Conservation (phyloP, 2,113 vertebrate species). For the Lates calcarifer region DNA sequence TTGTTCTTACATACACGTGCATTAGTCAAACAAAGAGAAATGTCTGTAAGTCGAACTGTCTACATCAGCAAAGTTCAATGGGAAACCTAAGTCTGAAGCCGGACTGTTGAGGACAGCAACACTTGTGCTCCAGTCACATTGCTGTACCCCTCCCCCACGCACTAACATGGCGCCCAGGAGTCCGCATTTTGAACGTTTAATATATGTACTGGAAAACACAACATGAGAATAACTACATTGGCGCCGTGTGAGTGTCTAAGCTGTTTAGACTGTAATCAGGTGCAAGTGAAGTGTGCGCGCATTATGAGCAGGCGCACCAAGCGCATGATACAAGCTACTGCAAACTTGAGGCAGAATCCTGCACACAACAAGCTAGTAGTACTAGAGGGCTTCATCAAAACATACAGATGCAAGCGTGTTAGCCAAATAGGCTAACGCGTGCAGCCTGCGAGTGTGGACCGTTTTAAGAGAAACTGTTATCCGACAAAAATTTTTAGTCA, state of each 20-base stretch:
- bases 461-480: background rate
- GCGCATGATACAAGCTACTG: slow-evolving; percentile 26
- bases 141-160: slow-evolving; percentile 84
- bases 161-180: slow-evolving; percentile 92
- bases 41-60: background rate
- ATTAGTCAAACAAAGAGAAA: background rate
- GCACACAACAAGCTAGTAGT: slow-evolving; percentile 61
- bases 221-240: background rate
- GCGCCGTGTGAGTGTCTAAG: too few relatives aligned
- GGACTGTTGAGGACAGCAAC: slow-evolving; percentile 30
- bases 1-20: background rate
- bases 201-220: background rate
- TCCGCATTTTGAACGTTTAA: slow-evolving; percentile 64
- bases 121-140: slow-evolving; percentile 64
- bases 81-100: slow-evolving; percentile 15
- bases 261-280: background rate
- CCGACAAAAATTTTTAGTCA: too few relatives aligned
- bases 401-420: slow-evolving; percentile 50
- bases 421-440: slow-evolving; percentile 54
- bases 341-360: slow-evolving; percentile 56
- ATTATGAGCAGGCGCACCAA: slow-evolving; percentile 2
- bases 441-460: background rate
- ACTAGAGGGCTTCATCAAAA: slow-evolving; percentile 63
- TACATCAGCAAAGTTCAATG: slow-evolving; percentile 26
- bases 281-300: background rate